phyloP scores from a whole-genome alignment of 2,113 vertebrate species.

The Xyrauchen texanus region DNA sequence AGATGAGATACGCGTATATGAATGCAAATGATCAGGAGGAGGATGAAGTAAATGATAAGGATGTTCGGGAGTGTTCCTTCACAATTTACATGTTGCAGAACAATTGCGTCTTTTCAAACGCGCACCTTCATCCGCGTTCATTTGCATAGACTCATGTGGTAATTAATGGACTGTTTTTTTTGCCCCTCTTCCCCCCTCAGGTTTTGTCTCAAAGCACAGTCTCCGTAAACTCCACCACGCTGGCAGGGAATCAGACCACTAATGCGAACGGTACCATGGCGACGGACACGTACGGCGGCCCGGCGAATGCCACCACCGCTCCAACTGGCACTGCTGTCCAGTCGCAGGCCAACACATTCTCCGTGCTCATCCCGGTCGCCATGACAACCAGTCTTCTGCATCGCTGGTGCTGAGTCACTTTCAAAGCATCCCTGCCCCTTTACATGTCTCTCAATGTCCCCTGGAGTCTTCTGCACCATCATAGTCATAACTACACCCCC shows the following conservation, averaged over 20 bases:
- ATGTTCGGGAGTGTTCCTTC: too few species aligned
- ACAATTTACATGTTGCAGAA: background rate
- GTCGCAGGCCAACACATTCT: constrained; percentile 55
- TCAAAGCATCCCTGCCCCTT: constrained; percentile 11
- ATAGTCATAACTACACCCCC: background rate
- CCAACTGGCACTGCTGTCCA: constrained; percentile 51
- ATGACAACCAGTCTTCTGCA: constrained; percentile 63
- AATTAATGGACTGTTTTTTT: background rate
- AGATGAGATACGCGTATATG: too few species aligned
- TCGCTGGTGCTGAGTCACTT: constrained; percentile 63
- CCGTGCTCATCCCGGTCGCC: constrained; percentile 62
- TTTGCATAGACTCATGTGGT: constrained; percentile 11
- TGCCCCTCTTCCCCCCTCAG: constrained; percentile 46
- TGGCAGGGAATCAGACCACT: constrained; percentile 55
- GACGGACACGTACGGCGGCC: constrained; percentile 52
- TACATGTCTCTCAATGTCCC: background rate
- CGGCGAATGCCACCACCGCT: constrained; percentile 57
- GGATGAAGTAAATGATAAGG: too few species aligned
- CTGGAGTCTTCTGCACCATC: too few species aligned
- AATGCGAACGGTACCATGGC: constrained; percentile 56
- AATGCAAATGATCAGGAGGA: too few species aligned
- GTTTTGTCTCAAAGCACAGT: constrained; percentile 56
- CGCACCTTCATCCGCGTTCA: background rate
- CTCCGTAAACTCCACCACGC: constrained; percentile 54
- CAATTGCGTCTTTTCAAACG: background rate